A percentile compares a stretch with the other conserved stretches of the same genome.
Conservation (phyloP, 2,113 vertebrate genomes). For the Dendrocopos noguchii region DNA sequence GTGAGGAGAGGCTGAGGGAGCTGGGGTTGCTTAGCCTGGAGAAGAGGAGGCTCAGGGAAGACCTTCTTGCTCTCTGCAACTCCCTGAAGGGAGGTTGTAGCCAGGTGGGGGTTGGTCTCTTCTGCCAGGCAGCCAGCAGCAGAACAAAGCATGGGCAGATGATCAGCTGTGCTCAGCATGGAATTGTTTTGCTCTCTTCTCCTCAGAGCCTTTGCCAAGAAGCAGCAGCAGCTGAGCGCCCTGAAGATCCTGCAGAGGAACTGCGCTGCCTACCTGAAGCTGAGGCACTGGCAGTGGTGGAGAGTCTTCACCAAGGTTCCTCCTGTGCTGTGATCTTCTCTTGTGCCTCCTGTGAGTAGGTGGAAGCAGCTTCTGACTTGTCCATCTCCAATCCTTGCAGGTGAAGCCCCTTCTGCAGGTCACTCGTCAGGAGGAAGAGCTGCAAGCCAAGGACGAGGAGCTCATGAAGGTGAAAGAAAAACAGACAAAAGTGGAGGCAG, state of each 20-base stretch:
- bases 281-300: slow-evolving; percentile 99
- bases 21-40: no score
- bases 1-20: no score
- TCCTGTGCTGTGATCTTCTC: neutral
- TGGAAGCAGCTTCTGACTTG: neutral
- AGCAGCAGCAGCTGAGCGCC: slow-evolving; percentile 96
- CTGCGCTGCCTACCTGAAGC: slow-evolving; percentile 94
- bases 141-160: neutral
- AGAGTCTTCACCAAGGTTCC: slow-evolving; percentile 95
- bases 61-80: no score
- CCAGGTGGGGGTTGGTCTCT: no score
- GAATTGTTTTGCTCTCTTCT: neutral
- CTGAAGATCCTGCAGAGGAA: slow-evolving; percentile 97
- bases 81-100: no score
- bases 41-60: no score
- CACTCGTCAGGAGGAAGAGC: slow-evolving; percentile 96
- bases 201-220: slow-evolving; percentile 93
- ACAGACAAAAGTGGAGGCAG: slow-evolving; percentile 92
- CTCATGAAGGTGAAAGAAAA: slow-evolving; percentile 96
- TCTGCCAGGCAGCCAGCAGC: no score
- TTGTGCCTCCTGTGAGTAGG: neutral
- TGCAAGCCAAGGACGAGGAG: slow-evolving; percentile 97
- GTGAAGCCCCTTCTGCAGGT: slow-evolving; percentile 99
- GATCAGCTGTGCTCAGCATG: neutral
- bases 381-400: slow-evolving; percentile 62